Base-by-base conservation (phyloP, 2,888 invertebrate species). In the Pilophorus perplexus region DNA sequence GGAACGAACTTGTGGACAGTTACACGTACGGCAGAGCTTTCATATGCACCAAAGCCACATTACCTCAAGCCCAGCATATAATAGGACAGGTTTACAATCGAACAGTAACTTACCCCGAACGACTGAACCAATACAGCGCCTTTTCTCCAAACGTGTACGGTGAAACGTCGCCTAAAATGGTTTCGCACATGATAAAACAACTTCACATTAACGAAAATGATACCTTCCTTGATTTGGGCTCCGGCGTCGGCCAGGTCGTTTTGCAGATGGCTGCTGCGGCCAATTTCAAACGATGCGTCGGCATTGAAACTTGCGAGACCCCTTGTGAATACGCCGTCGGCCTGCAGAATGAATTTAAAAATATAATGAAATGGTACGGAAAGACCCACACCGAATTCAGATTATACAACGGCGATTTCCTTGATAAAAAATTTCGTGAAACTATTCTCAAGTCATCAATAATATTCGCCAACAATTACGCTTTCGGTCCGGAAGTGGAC, bases 401-500 rank as follows among this genome's bases (percentile, higher is more conserved):
- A 78, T 81, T 96, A 73, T 85, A 93, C 72, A 92, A 91, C 75
- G 98, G 97, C 42, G 97, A 99, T 78, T 99, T 99, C 79, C 80
- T 99, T 71, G 85, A 88, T 73, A 90, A 93, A 74, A 89, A 92
- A 75, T 90, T 93, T 78, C 86, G 92, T 72, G 94, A 97, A 77
- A 90, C 90, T 78, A 96, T 99, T 73, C 93, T 91, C 73, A 86
- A 89, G 73, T 90, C 96, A 12, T 89, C 94, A 38, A 89, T 99
- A 75, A 94, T 99, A 70, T 99, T 99, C 81, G 98, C 99, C 42
- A 99, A 99, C 81, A 99, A 99, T 82, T 99, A 95, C 81, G 99
- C 98, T 38, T 99, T 99, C 79, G 96, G 96, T 12, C 96, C 99
- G 25, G 88, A 88, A 72, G 95, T 99, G 25, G 98, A 99, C 80